Percentiles rank a stretch among this genome's conserved stretches.
phyloP scores from a whole-genome alignment of 2,797 vertebrate genomes.

The Liparis tanakae region DNA sequence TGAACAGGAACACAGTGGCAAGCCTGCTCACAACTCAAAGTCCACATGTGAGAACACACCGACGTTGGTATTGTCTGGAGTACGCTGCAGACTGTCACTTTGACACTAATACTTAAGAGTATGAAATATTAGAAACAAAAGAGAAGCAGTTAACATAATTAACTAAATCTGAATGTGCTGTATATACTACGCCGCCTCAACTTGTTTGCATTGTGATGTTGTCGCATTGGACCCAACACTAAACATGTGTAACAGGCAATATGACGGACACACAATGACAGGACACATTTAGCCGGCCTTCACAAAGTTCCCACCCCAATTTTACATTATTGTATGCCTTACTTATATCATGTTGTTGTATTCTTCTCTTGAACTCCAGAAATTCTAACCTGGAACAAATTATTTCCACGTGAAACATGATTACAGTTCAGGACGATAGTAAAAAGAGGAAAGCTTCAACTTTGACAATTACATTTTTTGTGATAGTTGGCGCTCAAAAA shows the following conservation, averaged over 20 bases:
- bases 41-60: background rate
- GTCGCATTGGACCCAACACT: background rate
- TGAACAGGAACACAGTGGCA: constrained; percentile 11
- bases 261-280: background rate
- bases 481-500: constrained; percentile 9
- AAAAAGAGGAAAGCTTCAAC: background rate
- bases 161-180: background rate
- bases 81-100: background rate
- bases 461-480: background rate
- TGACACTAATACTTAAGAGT: background rate
- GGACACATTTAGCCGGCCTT: background rate
- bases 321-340: background rate
- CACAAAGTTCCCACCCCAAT: background rate
- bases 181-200: background rate
- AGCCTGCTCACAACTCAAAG: constrained; percentile 3
- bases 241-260: background rate
- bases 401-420: constrained; percentile 36
- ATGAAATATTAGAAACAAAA: background rate
- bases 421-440: constrained; percentile 10
- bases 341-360: background rate
- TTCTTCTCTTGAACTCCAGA: constrained; percentile 1
- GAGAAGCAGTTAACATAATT: background rate
- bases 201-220: background rate
- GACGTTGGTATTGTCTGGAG: background rate
- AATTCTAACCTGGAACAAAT: constrained; percentile 11